Conservation (phyloP, 1,140 invertebrate genomes). For the Eubasilissa regina region DNA sequence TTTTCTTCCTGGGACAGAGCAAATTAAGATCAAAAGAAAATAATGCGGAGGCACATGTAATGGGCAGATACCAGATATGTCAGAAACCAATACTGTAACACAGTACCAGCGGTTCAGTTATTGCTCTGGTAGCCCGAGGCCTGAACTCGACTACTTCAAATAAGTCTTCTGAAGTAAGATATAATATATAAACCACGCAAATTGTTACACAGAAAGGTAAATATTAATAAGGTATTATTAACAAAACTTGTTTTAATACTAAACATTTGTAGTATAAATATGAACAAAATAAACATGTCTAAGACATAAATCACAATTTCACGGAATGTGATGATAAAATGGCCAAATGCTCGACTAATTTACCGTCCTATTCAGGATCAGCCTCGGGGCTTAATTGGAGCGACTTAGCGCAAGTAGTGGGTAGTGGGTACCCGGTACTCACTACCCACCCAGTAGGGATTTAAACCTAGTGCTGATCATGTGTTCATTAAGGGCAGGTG, state of each 20-base stretch:
- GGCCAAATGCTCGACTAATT: neutral
- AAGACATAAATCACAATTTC: neutral
- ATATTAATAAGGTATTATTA: too few species aligned
- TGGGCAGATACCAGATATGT: too few species aligned
- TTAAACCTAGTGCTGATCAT: conserved; percentile 43
- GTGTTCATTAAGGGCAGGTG: conserved; percentile 52
- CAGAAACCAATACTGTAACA: too few species aligned
- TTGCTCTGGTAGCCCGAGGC: too few species aligned
- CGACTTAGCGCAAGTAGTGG: conserved; percentile 11
- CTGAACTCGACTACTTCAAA: neutral
- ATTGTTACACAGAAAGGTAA: too few species aligned
- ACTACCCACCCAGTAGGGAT: conserved; percentile 15
- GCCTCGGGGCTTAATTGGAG: conserved; percentile 43
- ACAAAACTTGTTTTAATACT: too few species aligned
- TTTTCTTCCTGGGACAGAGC: neutral
- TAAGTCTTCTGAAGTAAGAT: neutral
- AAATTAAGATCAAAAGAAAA: conserved; percentile 13
- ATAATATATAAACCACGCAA: too few species aligned
- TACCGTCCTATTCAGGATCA: neutral
- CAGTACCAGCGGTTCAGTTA: too few species aligned
- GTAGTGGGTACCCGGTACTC: neutral
- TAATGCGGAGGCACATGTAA: too few species aligned
- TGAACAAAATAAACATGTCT: neutral
- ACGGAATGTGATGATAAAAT: too few species aligned
- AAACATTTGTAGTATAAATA: too few species aligned